These are phyloP conservation scores for Mystacornis crossleyi DNA, from an alignment of 2,113 vertebrate genomes.

Conservation along the genomic window DNA sequence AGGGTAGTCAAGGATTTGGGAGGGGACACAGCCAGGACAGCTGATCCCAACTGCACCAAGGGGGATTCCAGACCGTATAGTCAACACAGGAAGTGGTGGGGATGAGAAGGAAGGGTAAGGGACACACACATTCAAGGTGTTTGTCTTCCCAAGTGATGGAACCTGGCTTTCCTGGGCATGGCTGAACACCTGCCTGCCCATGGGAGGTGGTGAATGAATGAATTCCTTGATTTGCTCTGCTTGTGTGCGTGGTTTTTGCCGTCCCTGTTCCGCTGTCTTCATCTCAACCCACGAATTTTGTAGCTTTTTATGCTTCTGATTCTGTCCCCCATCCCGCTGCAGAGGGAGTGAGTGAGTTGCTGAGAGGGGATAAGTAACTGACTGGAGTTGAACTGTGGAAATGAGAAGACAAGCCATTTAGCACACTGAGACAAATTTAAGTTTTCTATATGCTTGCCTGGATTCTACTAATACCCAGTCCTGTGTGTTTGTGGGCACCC, in stretches of 20 bases:
- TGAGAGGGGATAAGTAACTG: neutral
- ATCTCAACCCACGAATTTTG: neutral
- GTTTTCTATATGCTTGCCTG: neutral
- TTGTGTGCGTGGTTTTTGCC: neutral
- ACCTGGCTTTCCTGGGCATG: neutral
- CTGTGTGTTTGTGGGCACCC: neutral
- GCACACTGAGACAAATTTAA: neutral
- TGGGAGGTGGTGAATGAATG: neutral
- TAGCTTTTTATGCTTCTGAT: neutral
- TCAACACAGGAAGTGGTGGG: neutral
- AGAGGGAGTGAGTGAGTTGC: neutral
- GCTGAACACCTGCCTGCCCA: neutral
- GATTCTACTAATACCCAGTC: neutral
- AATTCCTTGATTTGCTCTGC: neutral
- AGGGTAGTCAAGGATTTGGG: neutral
- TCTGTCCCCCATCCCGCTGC: neutral
- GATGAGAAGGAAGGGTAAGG: neutral
- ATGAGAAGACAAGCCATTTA: neutral
- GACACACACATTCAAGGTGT: neutral
- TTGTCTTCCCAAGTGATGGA: neutral
- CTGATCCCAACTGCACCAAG: neutral
- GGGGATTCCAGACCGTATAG: neutral
- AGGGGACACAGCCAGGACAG: neutral
- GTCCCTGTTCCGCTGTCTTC: neutral
- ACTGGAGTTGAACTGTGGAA: neutral